Base-by-base conservation (phyloP, 2,113 vertebrate species). In the Plecotus auritus region DNA sequence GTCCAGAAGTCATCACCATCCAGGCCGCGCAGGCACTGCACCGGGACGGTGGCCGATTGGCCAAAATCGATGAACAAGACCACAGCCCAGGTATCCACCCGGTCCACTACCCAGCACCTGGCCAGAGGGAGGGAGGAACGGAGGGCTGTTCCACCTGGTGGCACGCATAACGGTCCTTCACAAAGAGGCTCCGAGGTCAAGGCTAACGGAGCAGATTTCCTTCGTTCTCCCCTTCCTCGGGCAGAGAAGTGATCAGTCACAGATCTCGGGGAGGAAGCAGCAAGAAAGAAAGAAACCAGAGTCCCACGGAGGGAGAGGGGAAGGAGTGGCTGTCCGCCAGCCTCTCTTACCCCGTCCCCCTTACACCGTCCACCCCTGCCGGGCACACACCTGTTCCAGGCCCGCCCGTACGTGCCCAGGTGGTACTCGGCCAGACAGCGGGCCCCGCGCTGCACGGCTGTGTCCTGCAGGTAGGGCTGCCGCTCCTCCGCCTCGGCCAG, bases 61-160 rank as follows among this genome's bases (percentile, higher is more conserved):
- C 95, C 93, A 9, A 96, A 97, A 54, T 97, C 95, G 13, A 92
- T 22, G 23, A 97, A 96, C 72, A 90, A 64, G n/a, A 96, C 92
- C 17, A 96, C 56, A 4, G 93, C 97, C 32, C 70, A 23, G 59
- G 66, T 23, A 3, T 59, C 95, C 32, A 77, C 35, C 0, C 45
- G 66, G 11, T 93, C 95, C 16, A 95, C 16, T 17, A 96, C 92
- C 96, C 97, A 98, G 76, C 95, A 87, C 86, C 93, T 76, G 54
- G 70, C 42, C 32, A 18, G 28, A 32, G n/a, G 40, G 20, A 56
- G 16, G 26, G 30, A 9, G 54, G 26, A 42, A 5, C 54, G 32
- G 51, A 37, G 1, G 12, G 18, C 7, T 1, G 37, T 37, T 2
- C 22, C 1, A 0, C n/a, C 32, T 0, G 22, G 5, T 14, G 3